phyloP scores from a whole-genome alignment of 2,888 invertebrate genomes.

The Antheraea yamamai region DNA sequence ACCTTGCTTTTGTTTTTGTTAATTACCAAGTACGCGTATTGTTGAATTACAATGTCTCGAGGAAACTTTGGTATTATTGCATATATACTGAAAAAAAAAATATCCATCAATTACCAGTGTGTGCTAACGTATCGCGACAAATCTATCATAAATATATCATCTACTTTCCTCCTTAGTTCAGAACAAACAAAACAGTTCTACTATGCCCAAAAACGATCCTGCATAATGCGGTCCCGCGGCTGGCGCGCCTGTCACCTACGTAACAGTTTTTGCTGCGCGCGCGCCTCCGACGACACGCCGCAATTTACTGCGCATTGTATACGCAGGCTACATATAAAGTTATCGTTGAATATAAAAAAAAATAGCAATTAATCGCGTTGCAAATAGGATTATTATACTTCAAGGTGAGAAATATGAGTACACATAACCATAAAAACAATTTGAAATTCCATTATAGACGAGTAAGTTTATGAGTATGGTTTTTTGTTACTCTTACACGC shows the following conservation, averaged over 20 bases:
- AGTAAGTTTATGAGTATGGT: no score
- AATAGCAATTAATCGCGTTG: background rate
- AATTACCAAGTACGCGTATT: no score
- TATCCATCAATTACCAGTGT: no score
- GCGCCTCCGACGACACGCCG: conserved; percentile 14
- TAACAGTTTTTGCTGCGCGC: conserved; percentile 13
- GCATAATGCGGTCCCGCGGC: background rate
- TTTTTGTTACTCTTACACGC: no score
- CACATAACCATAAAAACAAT: background rate
- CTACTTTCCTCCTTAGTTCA: background rate
- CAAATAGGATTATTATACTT: background rate
- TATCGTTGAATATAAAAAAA: background rate
- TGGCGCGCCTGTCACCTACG: conserved; percentile 15
- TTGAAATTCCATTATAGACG: background rate
- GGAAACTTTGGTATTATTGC: no score
- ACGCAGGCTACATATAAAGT: background rate
- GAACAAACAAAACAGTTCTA: background rate
- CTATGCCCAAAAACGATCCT: background rate
- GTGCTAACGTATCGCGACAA: background rate
- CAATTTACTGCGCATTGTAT: conserved; percentile 19
- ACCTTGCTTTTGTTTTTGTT: no score
- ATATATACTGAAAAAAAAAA: no score
- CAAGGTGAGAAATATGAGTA: background rate
- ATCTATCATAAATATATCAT: background rate
- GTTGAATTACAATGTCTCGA: no score